Base-by-base conservation (phyloP, 92 coral and sea anemone species). In the Metridium senile region DNA sequence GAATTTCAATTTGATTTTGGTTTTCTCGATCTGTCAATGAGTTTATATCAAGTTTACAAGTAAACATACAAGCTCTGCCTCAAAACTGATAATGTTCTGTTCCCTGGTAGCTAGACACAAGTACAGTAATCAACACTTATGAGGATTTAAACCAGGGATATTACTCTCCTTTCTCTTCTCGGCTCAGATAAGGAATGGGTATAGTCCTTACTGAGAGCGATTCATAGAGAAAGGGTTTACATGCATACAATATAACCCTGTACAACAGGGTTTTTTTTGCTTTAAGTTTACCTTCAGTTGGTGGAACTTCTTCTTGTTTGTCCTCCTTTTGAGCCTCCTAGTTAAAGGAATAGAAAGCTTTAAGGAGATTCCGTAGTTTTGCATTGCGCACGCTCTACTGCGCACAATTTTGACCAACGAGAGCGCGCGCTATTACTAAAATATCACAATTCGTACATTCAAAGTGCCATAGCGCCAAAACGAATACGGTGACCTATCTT, bases 111-210 rank as follows among this genome's bases (percentile, higher is more conserved):
- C 69, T 49, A 49, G 53, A 30, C 65, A 64, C 62, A 53, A 65
- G 82, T 19, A 32, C 32, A 33, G 58, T 32, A 66, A 66, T 67
- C 28, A 63, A 6, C 30, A 77, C 65, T 65, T 26, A 17, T 53
- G 72, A 45, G 58, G 46, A 54, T 54, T 30, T 53, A 72, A 72
- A 58, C 76, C 71, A 68, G 74, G 84, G 62, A 58, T 32, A 28
- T 86, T 80, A 8, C 68, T 86, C 86, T 90, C 84, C 94, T 86
- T 90, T 76, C 87, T 86, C 84, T 58, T 86, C 86, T 90, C 84
- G 91, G 85, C 91, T 86, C 86, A 83, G 76, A 68, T 78, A 27
- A 72, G 84, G 89, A 81, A 89, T 68, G 72, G 11, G 25, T 18
- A 23, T 35, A 26, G 49, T 73, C 68, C 78, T 31, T 31, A 68